These are phyloP conservation scores for Zaprionus lachaisei DNA, from an alignment of 1,140 invertebrate species.

Conservation along the genomic window DNA sequence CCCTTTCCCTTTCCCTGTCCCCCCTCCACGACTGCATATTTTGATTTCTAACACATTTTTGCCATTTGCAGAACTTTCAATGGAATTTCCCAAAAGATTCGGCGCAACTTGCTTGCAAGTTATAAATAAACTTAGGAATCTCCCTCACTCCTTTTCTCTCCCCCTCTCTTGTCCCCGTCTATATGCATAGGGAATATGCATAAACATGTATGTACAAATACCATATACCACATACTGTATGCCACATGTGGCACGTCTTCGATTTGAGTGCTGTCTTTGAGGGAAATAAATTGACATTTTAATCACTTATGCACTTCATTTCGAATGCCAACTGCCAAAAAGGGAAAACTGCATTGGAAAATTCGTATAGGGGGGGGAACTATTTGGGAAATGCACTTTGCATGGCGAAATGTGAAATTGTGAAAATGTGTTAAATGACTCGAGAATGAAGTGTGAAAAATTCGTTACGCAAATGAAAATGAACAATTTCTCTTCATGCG, in stretches of 20 bases:
- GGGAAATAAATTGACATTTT: slow-evolving; percentile 55
- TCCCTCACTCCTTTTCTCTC: neutral
- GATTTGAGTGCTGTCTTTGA: neutral
- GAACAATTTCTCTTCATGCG: slow-evolving; percentile 13
- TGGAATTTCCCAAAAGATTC: slow-evolving; percentile 42
- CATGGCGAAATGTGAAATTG: neutral
- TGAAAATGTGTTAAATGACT: slow-evolving; percentile 32
- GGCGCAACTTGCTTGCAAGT: neutral
- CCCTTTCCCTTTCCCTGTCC: neutral
- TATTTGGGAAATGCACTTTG: slow-evolving; percentile 45
- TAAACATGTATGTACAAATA: neutral
- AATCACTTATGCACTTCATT: slow-evolving; percentile 51
- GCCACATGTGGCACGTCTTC: slow-evolving; percentile 4
- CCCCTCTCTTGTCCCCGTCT: neutral
- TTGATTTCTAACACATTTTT: slow-evolving; percentile 69
- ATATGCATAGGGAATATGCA: neutral
- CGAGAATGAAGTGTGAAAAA: slow-evolving; percentile 37
- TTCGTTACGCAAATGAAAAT: neutral
- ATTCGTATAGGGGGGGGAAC: neutral
- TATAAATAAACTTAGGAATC: slow-evolving; percentile 16
- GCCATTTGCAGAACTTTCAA: slow-evolving; percentile 53
- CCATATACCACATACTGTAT: slow-evolving; percentile 9
- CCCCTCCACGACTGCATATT: slow-evolving; percentile 21
- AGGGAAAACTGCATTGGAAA: slow-evolving; percentile 17
- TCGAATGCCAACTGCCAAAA: slow-evolving; percentile 21